Base-by-base conservation (phyloP, 2,888 invertebrate genomes). In the Lissocephala sabroskyi region DNA sequence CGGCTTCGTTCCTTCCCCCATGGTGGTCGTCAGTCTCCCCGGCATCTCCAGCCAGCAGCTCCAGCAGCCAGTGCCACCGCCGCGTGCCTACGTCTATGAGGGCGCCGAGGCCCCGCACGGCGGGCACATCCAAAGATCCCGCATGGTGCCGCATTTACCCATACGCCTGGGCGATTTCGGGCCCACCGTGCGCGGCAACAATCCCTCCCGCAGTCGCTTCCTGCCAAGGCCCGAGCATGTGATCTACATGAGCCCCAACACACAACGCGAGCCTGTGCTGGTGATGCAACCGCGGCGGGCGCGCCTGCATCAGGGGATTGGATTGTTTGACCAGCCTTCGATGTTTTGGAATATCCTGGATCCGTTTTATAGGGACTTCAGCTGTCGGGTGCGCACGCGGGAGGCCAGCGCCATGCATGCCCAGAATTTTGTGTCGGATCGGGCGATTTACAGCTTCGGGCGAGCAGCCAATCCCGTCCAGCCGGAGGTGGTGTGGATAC, bases 401-500 rank as follows among this genome's bases (percentile, higher is more conserved):
- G 54, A 44, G 1, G 6, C 33, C 2, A 54, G 35, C 26, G 32
- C 52, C 41, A 16, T 17, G 10, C 13, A 6, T 5, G 48, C 56
- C 6, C 59, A 62, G 3, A 56, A 54, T 41, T 56, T 41, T 1
- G 81, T 84, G n/a, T 79, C 82, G 1, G 84, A 85, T 65, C 74
- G 84, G 17, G 84, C 83, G 1, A 77, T 85, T 30, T 80, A 82
- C 23, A 80, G 82, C 37, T 85, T 84, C 53, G 85, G 85, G 0
- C 70, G 81, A 2, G 79, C 84, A 0, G 56, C 62, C 1, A 68
- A 79, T 54, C 82, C 81, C 0, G 80, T 83, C 3, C 81, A 83
- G 29, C 77, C 75, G 1, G 82, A 81, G 28, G 74, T 85, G 2
- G 76, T 85, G 30, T 83, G 83, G 81, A 83, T 85, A 50, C 81